A percentile compares a stretch with the other conserved stretches of the same genome.
phyloP scores from a whole-genome alignment of 2,113 vertebrate genomes.

The Varanus salvator region DNA sequence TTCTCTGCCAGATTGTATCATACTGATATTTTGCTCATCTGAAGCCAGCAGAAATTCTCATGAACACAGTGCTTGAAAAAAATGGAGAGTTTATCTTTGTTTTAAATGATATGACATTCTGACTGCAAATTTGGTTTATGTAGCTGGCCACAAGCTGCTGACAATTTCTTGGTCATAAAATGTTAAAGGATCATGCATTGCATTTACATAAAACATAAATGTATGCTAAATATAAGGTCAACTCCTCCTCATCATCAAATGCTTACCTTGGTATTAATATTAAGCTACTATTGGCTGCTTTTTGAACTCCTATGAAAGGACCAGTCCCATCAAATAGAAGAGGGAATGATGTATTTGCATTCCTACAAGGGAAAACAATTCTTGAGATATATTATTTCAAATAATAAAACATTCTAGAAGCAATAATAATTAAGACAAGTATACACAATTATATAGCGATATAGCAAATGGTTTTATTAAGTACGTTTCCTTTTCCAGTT shows the following conservation, averaged over 20 bases:
- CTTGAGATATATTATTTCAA: slow-evolving; percentile 43
- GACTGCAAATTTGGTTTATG: neutral
- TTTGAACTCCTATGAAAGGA: slow-evolving; percentile 77
- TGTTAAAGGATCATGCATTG: neutral
- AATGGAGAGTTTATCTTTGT: neutral
- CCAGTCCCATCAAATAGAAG: slow-evolving; percentile 63
- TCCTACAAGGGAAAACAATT: slow-evolving; percentile 69
- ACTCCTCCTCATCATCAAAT: neutral
- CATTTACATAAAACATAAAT: neutral
- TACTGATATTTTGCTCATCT: neutral
- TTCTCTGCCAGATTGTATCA: neutral
- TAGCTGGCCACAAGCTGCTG: neutral
- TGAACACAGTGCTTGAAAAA: neutral
- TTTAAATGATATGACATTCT: neutral
- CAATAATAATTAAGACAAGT: neutral
- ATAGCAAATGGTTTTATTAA: neutral
- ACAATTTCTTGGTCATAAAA: neutral
- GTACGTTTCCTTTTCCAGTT: neutral
- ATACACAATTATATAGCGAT: neutral
- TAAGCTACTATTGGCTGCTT: slow-evolving; percentile 70
- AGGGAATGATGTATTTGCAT: slow-evolving; percentile 60
- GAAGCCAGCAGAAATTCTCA: neutral
- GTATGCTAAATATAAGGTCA: neutral
- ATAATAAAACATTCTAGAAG: neutral
- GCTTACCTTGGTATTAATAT: slow-evolving; percentile 69